These are phyloP conservation scores for Halocynthia aurantium DNA, from an alignment of 23 tunicate species.

Conservation along the genomic window DNA sequence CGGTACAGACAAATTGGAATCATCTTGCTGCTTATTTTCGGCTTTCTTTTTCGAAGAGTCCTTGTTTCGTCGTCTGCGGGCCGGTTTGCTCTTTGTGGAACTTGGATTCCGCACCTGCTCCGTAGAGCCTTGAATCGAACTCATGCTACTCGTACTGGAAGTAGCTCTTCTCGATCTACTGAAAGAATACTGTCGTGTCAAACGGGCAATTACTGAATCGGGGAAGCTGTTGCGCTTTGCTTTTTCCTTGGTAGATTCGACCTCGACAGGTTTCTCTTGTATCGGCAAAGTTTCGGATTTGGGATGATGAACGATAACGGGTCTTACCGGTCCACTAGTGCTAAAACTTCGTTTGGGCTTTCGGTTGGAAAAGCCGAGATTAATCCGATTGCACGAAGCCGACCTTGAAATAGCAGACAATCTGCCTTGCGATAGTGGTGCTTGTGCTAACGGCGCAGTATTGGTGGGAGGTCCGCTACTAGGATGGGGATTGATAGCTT, in stretches of 20 bases:
- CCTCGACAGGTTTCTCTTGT: neutral
- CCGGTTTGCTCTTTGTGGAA: neutral
- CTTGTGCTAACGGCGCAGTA: too few species aligned
- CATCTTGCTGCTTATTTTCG: neutral
- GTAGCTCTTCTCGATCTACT: conserved; percentile 12
- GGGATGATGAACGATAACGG: neutral
- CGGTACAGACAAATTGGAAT: conserved; percentile 1
- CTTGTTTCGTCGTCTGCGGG: conserved; percentile 11
- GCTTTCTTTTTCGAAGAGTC: too few species aligned
- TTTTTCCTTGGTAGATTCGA: conserved; percentile 3
- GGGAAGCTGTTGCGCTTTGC: neutral
- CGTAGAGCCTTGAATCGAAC: neutral
- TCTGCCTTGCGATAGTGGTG: too few species aligned
- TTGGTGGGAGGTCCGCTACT: too few species aligned
- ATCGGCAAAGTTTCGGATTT: too few species aligned
- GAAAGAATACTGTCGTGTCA: conserved; percentile 22
- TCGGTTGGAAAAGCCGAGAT: conserved; percentile 7
- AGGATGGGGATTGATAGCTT: too few species aligned
- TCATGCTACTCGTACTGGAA: conserved; percentile 12
- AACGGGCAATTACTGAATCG: conserved; percentile 14
- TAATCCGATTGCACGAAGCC: conserved; percentile 22
- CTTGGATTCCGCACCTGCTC: too few species aligned
- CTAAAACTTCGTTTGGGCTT: conserved; percentile 19
- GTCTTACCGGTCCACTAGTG: conserved; percentile 17
- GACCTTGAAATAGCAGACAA: conserved; percentile 4